Percentiles rank a stretch among this genome's conserved stretches.
phyloP scores from a whole-genome alignment of 2,113 vertebrate species.

The Tapirus terrestris region DNA sequence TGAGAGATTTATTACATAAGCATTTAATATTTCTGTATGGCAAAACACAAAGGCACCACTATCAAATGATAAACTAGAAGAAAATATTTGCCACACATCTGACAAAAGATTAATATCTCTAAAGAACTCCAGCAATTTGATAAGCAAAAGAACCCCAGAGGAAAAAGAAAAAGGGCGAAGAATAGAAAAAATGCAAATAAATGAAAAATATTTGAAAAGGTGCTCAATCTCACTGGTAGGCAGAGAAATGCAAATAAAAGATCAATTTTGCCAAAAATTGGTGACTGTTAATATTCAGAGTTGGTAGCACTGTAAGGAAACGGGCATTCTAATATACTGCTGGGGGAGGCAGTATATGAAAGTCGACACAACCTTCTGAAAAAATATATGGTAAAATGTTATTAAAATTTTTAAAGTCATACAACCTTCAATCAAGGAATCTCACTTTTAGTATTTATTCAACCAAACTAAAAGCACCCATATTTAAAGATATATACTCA shows the following conservation, averaged over 20 bases:
- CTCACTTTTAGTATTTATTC: background rate
- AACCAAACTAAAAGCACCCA: background rate
- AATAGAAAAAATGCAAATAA: conserved; percentile 17
- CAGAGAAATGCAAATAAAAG: conserved; percentile 11
- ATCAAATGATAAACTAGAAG: background rate
- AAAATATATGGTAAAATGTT: background rate
- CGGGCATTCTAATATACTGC: background rate
- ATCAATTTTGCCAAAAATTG: background rate
- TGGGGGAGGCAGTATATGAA: background rate
- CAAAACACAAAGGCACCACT: background rate
- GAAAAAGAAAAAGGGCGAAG: background rate
- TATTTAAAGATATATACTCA: background rate
- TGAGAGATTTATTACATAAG: background rate
- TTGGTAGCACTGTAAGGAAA: background rate
- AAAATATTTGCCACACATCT: background rate
- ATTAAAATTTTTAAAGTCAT: background rate
- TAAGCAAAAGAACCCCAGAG: background rate
- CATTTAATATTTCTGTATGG: conserved; percentile 2
- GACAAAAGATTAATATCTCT: conserved; percentile 11
- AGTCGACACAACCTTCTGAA: background rate
- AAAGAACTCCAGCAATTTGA: conserved; percentile 3
- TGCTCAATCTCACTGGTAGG: background rate
- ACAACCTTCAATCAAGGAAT: background rate
- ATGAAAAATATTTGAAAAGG: conserved; percentile 16
- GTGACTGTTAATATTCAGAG: background rate